Conservation (phyloP, 2,113 vertebrate genomes). For the Mugil cephalus region DNA sequence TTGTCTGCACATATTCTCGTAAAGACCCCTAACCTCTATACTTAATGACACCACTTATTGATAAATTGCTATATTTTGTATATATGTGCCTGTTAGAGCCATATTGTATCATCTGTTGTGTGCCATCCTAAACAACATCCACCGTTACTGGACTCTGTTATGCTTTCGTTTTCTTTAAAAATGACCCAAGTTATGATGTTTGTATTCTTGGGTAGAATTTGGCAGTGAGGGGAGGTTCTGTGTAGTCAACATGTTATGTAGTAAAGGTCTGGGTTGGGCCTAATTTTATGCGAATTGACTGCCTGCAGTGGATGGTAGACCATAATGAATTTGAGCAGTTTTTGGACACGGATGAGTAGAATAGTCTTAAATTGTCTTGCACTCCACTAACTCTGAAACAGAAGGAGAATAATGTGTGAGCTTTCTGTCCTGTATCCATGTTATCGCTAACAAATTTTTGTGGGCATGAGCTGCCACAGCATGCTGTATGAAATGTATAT, state of each 20-base stretch:
- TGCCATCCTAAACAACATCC: slow-evolving; percentile 54
- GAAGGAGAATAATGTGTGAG: slow-evolving; percentile 32
- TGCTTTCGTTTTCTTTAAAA: slow-evolving; percentile 30
- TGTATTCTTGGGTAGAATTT: slow-evolving; percentile 16
- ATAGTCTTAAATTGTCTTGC: no score
- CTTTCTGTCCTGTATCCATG: slow-evolving; percentile 29
- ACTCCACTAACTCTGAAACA: slow-evolving; percentile 40
- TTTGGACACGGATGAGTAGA: neutral
- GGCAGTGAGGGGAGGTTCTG: neutral
- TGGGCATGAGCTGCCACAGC: slow-evolving; percentile 45
- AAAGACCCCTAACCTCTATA: slow-evolving; percentile 58
- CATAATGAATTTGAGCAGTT: slow-evolving; percentile 9
- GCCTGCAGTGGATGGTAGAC: slow-evolving; percentile 29
- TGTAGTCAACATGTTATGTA: no score
- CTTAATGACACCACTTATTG: slow-evolving; percentile 40
- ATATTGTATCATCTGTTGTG: slow-evolving; percentile 59
- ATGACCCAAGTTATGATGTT: neutral
- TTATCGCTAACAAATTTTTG: slow-evolving; percentile 34
- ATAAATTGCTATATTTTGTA: slow-evolving; percentile 57
- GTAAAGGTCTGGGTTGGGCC: slow-evolving; percentile 18
- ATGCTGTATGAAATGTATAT: slow-evolving; percentile 56
- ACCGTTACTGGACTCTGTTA: slow-evolving; percentile 49
- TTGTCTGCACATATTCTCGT: slow-evolving; percentile 60
- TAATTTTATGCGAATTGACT: slow-evolving; percentile 29
- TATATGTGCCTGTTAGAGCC: slow-evolving; percentile 40